Evolutionary conservation across 2,797 vertebrate genomes (phyloP).

Genomic region (Xerus rutilus): DNA sequence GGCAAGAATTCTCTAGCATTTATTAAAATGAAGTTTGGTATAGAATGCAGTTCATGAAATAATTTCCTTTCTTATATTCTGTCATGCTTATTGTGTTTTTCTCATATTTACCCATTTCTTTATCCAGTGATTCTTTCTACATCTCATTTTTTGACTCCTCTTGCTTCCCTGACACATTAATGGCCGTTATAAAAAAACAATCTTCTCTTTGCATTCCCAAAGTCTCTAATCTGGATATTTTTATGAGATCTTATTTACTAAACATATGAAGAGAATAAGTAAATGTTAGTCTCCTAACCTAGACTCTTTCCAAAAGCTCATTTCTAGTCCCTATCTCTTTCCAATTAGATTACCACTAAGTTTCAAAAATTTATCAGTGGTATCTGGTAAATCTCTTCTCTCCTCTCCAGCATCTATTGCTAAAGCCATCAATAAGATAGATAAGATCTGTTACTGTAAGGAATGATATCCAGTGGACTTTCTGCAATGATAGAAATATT

Average conservation of each 20-base stretch:
- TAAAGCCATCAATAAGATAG: background rate
- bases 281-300: background rate
- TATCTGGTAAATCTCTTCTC: background rate
- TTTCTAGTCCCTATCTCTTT: background rate
- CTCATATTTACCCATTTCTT: background rate
- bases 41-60: conserved; percentile 3
- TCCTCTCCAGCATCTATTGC: background rate
- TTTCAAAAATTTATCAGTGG: background rate
- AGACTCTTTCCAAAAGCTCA: background rate
- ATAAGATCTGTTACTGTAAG: background rate
- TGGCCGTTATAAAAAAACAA: background rate
- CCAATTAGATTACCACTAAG: background rate
- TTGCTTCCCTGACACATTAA: background rate
- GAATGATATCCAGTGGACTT: background rate
- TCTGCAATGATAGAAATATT: background rate
- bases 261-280: background rate
- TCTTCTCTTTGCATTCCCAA: background rate
- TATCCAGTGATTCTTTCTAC: background rate
- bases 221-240: background rate
- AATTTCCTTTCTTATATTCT: background rate
- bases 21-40: background rate
- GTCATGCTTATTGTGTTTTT: background rate
- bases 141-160: background rate
- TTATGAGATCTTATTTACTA: background rate
- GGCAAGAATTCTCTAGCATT: background rate